Conservation (phyloP, 2,797 vertebrate genomes). For the Pterois miles region DNA sequence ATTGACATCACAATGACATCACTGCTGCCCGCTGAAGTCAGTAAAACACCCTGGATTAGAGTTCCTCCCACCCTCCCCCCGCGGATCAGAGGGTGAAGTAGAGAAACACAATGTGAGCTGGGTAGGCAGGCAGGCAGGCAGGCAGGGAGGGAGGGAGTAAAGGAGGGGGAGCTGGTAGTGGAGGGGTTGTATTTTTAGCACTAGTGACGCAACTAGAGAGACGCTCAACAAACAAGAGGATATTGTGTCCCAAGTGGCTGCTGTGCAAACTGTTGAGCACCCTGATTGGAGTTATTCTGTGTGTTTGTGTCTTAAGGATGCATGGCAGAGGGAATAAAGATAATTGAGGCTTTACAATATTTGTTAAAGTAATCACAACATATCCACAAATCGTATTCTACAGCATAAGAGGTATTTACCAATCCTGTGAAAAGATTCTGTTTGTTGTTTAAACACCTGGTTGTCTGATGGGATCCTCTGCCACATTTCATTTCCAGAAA, state of each 20-base stretch:
- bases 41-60: constrained; percentile 86
- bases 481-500: neutral
- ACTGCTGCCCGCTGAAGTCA: constrained; percentile 87
- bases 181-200: constrained; percentile 79
- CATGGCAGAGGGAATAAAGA: neutral
- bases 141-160: neutral
- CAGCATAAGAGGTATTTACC: constrained; percentile 3
- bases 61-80: constrained; percentile 45
- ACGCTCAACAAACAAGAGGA: constrained; percentile 82
- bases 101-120: constrained; percentile 55
- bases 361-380: neutral
- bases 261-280: constrained; percentile 62
- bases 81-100: constrained; percentile 46
- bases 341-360: constrained; percentile 14
- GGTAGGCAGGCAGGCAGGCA: constrained; percentile 18
- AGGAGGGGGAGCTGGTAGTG: constrained; percentile 14
- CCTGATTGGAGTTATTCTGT: constrained; percentile 7
- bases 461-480: neutral
- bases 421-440: neutral
- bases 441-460: neutral
- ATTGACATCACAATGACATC: constrained; percentile 98
- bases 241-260: constrained; percentile 77
- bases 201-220: constrained; percentile 79
- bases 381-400: neutral
- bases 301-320: neutral